Conservation (phyloP, 2,888 invertebrate species). For the Heterodera filipjevi region DNA sequence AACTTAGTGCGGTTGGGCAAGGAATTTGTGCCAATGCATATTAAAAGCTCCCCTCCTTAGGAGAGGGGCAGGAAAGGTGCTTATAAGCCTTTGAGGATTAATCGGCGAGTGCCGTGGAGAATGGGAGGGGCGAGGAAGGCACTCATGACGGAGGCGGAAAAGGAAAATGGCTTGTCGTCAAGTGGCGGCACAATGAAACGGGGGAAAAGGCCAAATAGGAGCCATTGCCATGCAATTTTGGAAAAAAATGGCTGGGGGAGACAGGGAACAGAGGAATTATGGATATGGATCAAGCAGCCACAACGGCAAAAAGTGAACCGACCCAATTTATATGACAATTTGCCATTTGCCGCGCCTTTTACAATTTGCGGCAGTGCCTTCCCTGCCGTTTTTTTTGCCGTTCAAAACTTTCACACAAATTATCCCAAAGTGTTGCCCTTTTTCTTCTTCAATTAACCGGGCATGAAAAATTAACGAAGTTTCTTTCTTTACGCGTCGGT, state of each 20-base stretch:
- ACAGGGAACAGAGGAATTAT: background rate
- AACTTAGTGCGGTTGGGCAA: background rate
- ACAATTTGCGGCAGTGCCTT: no score
- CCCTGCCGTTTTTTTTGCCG: no score
- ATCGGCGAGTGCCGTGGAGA: constrained; percentile 11
- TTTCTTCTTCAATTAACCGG: constrained; percentile 24
- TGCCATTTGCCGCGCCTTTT: no score
- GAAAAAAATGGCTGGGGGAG: constrained; percentile 12
- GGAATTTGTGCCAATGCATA: constrained; percentile 23
- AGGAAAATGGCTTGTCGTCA: constrained; percentile 24
- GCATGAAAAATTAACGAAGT: constrained; percentile 33
- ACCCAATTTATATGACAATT: constrained; percentile 15
- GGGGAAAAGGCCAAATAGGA: background rate
- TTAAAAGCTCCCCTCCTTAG: constrained; percentile 14
- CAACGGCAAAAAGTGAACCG: background rate
- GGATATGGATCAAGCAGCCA: no score
- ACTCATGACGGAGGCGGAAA: background rate
- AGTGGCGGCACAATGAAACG: constrained; percentile 9
- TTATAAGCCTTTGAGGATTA: constrained; percentile 31
- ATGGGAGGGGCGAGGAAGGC: background rate
- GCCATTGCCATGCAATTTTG: background rate
- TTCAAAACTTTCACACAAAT: background rate
- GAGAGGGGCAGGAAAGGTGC: background rate
- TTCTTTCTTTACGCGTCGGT: constrained; percentile 11
- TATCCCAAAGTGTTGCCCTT: background rate